Evolutionary conservation across 2,113 vertebrate genomes (phyloP), one percentile per base, ranked within the genome.

Genomic region (Poecilia latipinna): DNA sequence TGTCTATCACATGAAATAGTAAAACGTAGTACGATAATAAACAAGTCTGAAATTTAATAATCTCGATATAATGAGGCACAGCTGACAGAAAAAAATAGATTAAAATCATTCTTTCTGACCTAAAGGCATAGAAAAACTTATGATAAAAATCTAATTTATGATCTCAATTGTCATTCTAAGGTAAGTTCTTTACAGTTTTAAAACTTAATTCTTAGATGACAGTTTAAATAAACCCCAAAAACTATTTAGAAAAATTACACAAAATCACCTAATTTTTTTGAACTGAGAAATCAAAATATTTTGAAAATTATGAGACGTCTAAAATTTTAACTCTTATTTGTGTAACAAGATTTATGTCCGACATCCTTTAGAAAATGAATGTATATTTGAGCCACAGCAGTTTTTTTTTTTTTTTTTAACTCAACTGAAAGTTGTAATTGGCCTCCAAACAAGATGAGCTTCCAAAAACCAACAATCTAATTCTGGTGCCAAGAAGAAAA

Each of bases 401-500:
- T 11, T 57, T 57, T 54, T 54, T 39, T 39, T 12, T 39, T 39
- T 2, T 8, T 37, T 37, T 37, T 37, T 37, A 2, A 57, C 17
- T 57, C 51, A n/a, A 57, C 8, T 24, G 22, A n/a, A 57, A 22
- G 48, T 4, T 51, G 17, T 24, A 51, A 51, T 51, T 51, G 48
- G 48, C 1, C 44, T 63, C 1, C 11, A 31, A 33, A 29, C 61
- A 61, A 28, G 70, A 48, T 67, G 28, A 51, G 32, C 12, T 29
- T 29, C 60, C 26, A 8, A 61, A 19, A 48, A 77, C 26, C 69
- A 80, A 70, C 29, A 24, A 57, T 32, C 57, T 57, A 29, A 19
- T 61, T 11, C 26, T 61, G 12, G 60, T 61, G 60, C 60, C 28
- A 29, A 28, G 15, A 61, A 74, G 28, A 31, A 26, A 85, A 86